Evolutionary conservation across 2,888 invertebrate genomes (phyloP), one percentile per base, ranked within the genome.

Genomic region (Apotomis turbidana): DNA sequence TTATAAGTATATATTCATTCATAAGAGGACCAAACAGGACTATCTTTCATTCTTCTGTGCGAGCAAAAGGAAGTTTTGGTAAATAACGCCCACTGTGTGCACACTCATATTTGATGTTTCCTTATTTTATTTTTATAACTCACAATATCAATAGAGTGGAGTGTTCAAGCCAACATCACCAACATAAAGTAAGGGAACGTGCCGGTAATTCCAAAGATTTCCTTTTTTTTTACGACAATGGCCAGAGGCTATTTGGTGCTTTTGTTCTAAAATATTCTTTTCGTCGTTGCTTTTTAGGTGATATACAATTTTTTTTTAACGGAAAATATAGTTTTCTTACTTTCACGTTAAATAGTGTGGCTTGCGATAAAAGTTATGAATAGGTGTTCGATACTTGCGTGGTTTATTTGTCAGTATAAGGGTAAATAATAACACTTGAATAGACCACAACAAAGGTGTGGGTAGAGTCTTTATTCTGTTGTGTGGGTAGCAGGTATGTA

Each of bases 171-270:
- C 75, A 74, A 75, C 77, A 76, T 59, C 64, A 71, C 70, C 73
- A 70, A 71, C 76, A 75, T 78, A 76, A 78, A 79, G 77, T 77
- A 79, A 77, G 78, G 75, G 63, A 66, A 81, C 81, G 80, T 81
- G 81, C 75, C 76, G 70, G 75, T 78, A 80, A 80, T 81, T 74
- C 72, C 62, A 77, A 78, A 78, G 76, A 76, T 75, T 77, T 78
- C 76, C 64, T 62, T 64, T 74, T 71, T 60, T 71, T 60, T 64
- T 51, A 64, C 66, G 64, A 69, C 71, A 64, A 74, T 71, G 60
- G 62, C 68, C 71, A 57, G 70, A 70, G 58, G 51, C 58, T 36
- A 69, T 61, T 61, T 27, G 54, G n/a, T 13, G 51, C 61, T 60
- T 62, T 71, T 71, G 61, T 71, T 68, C 67, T 71, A 71, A 36